A percentile compares a stretch with the other conserved stretches of the same genome.
These are phyloP conservation scores for Macrophya annulata DNA, from an alignment of 2,888 invertebrate species.

Conservation along the genomic window DNA sequence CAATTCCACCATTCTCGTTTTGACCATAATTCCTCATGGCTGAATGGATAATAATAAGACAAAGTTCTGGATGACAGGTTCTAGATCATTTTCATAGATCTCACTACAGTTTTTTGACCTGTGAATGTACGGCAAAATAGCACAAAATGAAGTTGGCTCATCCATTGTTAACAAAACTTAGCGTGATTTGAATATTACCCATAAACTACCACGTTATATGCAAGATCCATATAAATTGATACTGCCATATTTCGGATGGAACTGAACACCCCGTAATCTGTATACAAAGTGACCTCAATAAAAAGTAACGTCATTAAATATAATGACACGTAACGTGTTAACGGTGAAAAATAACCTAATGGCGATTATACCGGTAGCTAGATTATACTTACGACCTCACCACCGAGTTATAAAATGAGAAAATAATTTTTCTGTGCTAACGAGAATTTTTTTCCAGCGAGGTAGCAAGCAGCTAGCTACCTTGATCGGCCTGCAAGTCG, in stretches of 20 bases:
- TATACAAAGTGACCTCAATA: neutral
- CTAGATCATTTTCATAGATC: neutral
- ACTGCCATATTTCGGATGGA: neutral
- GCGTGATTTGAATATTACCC: too few species aligned
- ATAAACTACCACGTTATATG: too few species aligned
- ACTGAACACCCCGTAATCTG: neutral
- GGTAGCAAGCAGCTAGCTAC: neutral
- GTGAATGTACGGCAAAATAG: too few species aligned
- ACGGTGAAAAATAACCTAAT: neutral
- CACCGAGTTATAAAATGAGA: neutral
- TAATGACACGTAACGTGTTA: constrained; percentile 11
- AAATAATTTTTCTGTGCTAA: constrained; percentile 22
- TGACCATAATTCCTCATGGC: neutral
- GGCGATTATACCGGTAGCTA: constrained; percentile 11
- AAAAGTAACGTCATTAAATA: constrained; percentile 19
- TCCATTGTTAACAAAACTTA: too few species aligned
- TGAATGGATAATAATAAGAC: neutral
- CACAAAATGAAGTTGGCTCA: too few species aligned
- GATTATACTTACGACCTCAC: constrained; percentile 7
- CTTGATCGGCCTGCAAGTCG: constrained; percentile 53
- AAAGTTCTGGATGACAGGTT: neutral
- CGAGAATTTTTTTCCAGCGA: neutral
- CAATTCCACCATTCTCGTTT: neutral
- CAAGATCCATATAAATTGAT: neutral
- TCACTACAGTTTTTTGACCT: neutral